Evolutionary conservation across 2,797 vertebrate genomes (phyloP), one percentile per base, ranked within the genome.

Genomic region (Gymnocypris eckloni): DNA sequence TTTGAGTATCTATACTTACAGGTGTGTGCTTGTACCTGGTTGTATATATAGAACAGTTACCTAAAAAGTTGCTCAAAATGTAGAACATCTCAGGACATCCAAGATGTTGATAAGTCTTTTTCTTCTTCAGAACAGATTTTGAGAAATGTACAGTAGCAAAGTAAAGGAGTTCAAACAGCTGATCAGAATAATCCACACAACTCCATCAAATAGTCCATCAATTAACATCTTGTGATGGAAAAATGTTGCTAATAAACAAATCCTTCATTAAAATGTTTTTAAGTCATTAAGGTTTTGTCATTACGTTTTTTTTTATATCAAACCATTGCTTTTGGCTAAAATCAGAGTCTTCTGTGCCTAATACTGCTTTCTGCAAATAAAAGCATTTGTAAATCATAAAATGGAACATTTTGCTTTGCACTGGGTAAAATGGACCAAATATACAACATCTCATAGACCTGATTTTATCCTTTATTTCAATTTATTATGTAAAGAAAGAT

Each of bases 1-100:
- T 99, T 99, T 59, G 97, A 99, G 56, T 99, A 99, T 90, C 97
- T 99, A 88, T 99, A 98, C 89, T 92, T 97, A 87, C 98, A 99
- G 97, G 98, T 99, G 28, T 79, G 81, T 80, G 33, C 7, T 56
- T 39, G 50, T 56, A 6, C 22, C 6, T 54, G 73, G 52, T 52
- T 54, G 8, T 76, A 76, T 76, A 76, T 67, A 4, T 4, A 18
- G 66, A 39, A 67, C 4, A 39, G 66, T 37, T 67, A 10, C 16
- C 28, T 37, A 67, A 67, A 9, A 18, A 2, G 37, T 67, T 4
- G 16, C 15, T 39, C 2, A 39, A 39, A 69, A 39, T 52, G 50
- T 6, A 52, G 50, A 15, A 52, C 50, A 52, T 67, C 1, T 67
- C 15, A 37, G 15, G 3, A 37, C 28, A 66, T 61, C 56, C n/a